Base-by-base conservation (phyloP, 37 sponge, comb jelly and placozoan genomes). In the Petrosia ficiformis region DNA sequence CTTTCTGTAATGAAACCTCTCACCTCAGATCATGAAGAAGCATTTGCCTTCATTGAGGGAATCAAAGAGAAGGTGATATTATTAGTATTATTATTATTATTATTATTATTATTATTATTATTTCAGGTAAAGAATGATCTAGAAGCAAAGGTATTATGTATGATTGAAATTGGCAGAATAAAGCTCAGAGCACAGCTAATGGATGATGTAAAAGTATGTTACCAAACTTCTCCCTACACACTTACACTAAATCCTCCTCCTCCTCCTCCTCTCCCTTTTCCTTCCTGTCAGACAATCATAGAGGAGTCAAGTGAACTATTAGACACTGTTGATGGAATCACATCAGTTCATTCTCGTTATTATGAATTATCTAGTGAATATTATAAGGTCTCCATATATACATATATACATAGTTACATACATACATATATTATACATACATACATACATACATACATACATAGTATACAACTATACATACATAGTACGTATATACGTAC, bases 361-460 rank as follows among this genome's bases (percentile, higher is more conserved):
- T 94, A 90, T 66, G 80, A 90, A n/a, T 81, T 94, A 2, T 72
- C 82, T 57, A 87, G 83, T 42, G 68, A 60, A 35, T 94, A 61
- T 59, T 66, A 87, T 65, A 86, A 86, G 95, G 94, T 93, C 38
- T 52, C 42, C 41, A 21, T 68, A 4, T 65, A n/a, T n/a, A n/a
- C n/a, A n/a, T n/a, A n/a, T n/a, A n/a, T n/a, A n/a, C n/a, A n/a
- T n/a, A n/a, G n/a, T n/a, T n/a, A n/a, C n/a, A n/a, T n/a, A n/a
- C n/a, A n/a, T n/a, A n/a, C n/a, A n/a, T n/a, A n/a, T n/a, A n/a
- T n/a, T n/a, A n/a, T n/a, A n/a, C n/a, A n/a, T n/a, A n/a, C n/a
- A n/a, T n/a, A n/a, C n/a, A n/a, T n/a, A n/a, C n/a, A n/a, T n/a
- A n/a, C n/a, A n/a, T n/a, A n/a, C n/a, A n/a, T n/a, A n/a, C n/a